phyloP scores from a whole-genome alignment of 1,140 invertebrate genomes.

The Lepidurus packardi region DNA sequence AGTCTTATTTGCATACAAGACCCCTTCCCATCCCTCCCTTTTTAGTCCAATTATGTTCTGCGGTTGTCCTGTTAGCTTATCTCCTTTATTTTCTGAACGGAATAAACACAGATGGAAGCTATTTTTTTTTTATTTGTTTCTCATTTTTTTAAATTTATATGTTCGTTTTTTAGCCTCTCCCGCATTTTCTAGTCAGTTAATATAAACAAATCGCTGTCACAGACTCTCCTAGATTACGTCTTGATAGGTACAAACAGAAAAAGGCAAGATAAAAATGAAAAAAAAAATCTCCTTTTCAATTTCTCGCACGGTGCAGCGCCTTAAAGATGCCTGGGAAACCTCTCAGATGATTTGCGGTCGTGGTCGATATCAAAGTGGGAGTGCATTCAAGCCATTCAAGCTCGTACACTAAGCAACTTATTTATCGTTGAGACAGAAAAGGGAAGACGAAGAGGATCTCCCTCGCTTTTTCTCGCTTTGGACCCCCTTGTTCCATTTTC shows the following conservation, averaged over 20 bases:
- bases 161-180: neutral
- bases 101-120: conserved; percentile 11
- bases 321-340: neutral
- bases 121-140: neutral
- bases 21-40: neutral
- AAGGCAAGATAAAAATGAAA: neutral
- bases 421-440: neutral
- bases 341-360: neutral
- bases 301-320: neutral
- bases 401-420: conserved; percentile 11
- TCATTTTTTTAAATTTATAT: neutral
- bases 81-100: conserved; percentile 23
- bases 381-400: neutral
- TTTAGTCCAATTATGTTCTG: conserved; percentile 2
- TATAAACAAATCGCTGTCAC: too few relatives aligned
- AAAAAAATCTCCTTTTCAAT: neutral
- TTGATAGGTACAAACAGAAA: too few relatives aligned
- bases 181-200: too few relatives aligned
- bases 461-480: too few relatives aligned
- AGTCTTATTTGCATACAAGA: conserved; percentile 2
- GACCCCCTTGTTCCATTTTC: too few relatives aligned
- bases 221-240: too few relatives aligned
- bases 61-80: conserved; percentile 3
- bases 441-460: too few relatives aligned
- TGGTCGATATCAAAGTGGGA: neutral